phyloP scores from a whole-genome alignment of 2,113 vertebrate genomes.

The Melierax canorus region DNA sequence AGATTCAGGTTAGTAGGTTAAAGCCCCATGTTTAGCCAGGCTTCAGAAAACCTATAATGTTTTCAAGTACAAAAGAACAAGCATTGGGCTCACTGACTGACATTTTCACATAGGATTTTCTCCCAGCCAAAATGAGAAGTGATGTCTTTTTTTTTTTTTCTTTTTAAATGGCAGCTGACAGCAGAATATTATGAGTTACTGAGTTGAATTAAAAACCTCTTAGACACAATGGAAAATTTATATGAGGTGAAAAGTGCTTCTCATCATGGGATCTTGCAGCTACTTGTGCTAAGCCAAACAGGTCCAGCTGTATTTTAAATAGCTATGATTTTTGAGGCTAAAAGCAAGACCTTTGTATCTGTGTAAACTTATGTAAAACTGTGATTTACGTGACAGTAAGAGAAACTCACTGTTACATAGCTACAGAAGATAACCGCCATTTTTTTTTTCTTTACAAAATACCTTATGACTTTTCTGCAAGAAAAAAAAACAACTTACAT shows the following conservation, averaged over 20 bases:
- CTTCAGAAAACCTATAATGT: not conserved
- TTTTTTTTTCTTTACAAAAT: not conserved
- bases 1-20: not conserved
- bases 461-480: not conserved
- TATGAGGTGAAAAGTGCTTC: not conserved
- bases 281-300: not conserved
- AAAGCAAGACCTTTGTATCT: not conserved
- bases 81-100: not conserved
- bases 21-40: not conserved
- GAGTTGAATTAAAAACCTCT: slow-evolving; percentile 29
- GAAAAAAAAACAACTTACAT: not conserved
- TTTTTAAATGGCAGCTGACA: not conserved
- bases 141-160: not conserved
- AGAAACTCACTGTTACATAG: not conserved
- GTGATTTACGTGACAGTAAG: not conserved
- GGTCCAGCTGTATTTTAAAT: not conserved
- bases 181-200: not conserved
- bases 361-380: not conserved
- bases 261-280: not conserved
- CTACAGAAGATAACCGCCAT: not conserved
- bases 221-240: slow-evolving; percentile 13
- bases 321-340: not conserved
- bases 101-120: not conserved
- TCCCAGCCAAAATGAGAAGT: not conserved
- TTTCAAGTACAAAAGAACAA: not conserved